Evolutionary conservation across 2,797 vertebrate species (phyloP).

Genomic region (Eupleurogrammus muticus): DNA sequence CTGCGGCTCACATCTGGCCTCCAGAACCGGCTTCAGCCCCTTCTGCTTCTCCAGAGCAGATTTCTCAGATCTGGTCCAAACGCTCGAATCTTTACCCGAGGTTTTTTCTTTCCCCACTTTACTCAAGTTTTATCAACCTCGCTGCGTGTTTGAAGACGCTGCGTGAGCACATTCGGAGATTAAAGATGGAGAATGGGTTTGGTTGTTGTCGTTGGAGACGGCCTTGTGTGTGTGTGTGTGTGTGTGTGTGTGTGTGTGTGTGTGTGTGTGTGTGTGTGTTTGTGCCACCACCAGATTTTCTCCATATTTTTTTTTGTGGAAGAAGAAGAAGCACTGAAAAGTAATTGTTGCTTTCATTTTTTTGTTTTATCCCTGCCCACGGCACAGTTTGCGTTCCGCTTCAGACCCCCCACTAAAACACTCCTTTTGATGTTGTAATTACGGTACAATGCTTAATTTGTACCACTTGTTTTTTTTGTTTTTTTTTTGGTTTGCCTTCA

Average conservation of each 20-base stretch:
- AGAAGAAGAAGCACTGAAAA: background rate
- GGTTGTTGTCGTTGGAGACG: background rate
- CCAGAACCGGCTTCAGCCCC: slow-evolving; percentile 26
- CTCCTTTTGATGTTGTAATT: background rate
- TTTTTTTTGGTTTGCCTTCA: too few relatives aligned
- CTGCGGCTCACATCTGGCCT: slow-evolving; percentile 66
- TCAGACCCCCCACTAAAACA: background rate
- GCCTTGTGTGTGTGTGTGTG: background rate
- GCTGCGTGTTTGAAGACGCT: background rate
- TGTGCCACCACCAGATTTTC: too few relatives aligned
- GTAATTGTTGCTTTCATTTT: slow-evolving; percentile 10
- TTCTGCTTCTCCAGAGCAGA: slow-evolving; percentile 7
- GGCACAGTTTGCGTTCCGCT: background rate
- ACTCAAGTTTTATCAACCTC: background rate
- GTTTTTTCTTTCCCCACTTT: too few relatives aligned
- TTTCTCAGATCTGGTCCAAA: slow-evolving; percentile 22
- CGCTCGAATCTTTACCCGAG: background rate
- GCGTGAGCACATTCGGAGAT: background rate
- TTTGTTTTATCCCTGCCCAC: background rate
- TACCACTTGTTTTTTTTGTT: too few relatives aligned
- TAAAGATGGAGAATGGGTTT: slow-evolving; percentile 9
- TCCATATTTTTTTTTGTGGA: slow-evolving; percentile 8
- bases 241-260: background rate
- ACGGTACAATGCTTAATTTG: slow-evolving; percentile 1
- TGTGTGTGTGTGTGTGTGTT: background rate